A percentile compares a stretch with the other conserved stretches of the same genome.
Conservation (phyloP, 1,140 invertebrate genomes). For the Gonioctena quinquepunctata region DNA sequence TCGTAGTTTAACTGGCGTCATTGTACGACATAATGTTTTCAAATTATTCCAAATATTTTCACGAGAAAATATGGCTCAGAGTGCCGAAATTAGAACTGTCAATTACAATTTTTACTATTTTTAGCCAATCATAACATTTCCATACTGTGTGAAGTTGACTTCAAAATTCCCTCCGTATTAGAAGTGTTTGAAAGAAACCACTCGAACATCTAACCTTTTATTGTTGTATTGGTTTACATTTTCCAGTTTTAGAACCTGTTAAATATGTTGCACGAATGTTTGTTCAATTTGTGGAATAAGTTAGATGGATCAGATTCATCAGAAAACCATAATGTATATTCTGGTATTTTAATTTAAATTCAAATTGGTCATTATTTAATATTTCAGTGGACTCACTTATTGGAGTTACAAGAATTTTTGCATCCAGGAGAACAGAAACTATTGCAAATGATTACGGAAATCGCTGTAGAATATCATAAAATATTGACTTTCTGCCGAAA, state of each 20-base stretch:
- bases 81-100: no score
- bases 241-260: background rate
- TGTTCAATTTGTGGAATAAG: constrained; percentile 46
- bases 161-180: no score
- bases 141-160: no score
- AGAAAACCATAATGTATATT: constrained; percentile 29
- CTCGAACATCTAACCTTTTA: no score
- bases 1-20: no score
- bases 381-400: constrained; percentile 36
- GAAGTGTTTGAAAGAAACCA: no score
- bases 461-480: constrained; percentile 48
- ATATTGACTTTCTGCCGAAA: constrained; percentile 46
- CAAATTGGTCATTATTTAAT: constrained; percentile 13
- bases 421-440: constrained; percentile 51
- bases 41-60: no score
- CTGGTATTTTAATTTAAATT: background rate
- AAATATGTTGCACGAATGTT: constrained; percentile 47
- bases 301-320: constrained; percentile 25
- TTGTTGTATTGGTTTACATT: background rate
- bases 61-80: no score
- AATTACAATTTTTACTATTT: no score
- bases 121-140: no score
- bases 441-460: constrained; percentile 42
- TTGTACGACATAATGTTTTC: no score
- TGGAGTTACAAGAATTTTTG: constrained; percentile 50